A percentile compares a stretch with the other conserved stretches of the same genome.
These are phyloP conservation scores for Porites lutea DNA, from an alignment of 64 coral and sea anemone genomes.

Conservation along the genomic window DNA sequence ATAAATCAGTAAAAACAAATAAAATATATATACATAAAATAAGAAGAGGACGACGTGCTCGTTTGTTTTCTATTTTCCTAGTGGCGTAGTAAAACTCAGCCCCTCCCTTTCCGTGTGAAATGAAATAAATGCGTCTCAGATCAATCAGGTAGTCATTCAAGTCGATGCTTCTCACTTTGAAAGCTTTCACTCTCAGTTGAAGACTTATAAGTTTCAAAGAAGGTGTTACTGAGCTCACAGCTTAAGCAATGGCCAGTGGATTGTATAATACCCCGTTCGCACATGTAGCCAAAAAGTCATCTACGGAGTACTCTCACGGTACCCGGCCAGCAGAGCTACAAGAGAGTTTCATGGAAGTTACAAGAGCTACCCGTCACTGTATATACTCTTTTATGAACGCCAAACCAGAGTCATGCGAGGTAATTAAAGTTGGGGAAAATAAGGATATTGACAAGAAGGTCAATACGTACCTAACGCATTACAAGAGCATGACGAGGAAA, in stretches of 20 bases:
- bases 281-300: not conserved
- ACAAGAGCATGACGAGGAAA: conserved; percentile 21
- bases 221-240: not conserved
- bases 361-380: not conserved
- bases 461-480: conserved; percentile 10
- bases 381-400: not conserved
- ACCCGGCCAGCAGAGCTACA: not conserved
- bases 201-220: not conserved
- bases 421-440: not conserved
- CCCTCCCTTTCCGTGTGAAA: too few relatives aligned
- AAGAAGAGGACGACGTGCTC: too few relatives aligned
- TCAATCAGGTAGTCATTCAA: too few relatives aligned
- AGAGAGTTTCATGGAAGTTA: not conserved
- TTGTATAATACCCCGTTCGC: not conserved
- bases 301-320: not conserved
- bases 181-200: not conserved
- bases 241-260: not conserved
- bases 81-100: too few relatives aligned
- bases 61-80: too few relatives aligned
- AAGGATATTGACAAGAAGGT: conserved; percentile 6
- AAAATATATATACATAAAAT: too few relatives aligned
- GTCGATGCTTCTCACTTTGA: too few relatives aligned
- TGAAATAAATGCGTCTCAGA: too few relatives aligned
- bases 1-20: too few relatives aligned
- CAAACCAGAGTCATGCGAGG: conserved; percentile 6